Base-by-base conservation (phyloP, 2,797 vertebrate species). In the Xenopus petersii region DNA sequence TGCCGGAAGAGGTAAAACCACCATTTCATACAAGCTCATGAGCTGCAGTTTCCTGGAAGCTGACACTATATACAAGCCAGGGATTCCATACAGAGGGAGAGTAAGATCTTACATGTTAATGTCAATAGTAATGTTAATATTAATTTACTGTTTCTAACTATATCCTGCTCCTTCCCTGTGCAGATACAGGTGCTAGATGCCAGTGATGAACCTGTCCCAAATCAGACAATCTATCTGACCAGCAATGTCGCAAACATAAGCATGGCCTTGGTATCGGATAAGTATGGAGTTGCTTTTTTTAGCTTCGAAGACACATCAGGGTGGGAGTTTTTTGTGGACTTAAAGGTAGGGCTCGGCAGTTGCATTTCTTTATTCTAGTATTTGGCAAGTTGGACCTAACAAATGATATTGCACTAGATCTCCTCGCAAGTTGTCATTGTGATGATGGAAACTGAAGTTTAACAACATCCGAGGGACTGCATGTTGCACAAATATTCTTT, bases 111-210 rank as follows among this genome's bases (percentile, higher is more conserved):
- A 49, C 10, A 2, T 2, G 12, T 10, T 49, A 49, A 10, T 10
- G 2, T 9, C 48, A 2, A 2, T 49, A 49, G 2, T 49, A 49
- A 49, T 49, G n/a, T n/a, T n/a, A n/a, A n/a, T n/a, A n/a, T n/a
- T n/a, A n/a, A n/a, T n/a, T n/a, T n/a, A n/a, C n/a, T n/a, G n/a
- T n/a, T n/a, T n/a, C n/a, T n/a, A n/a, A n/a, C n/a, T n/a, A n/a
- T 49, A 2, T 49, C 10, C 2, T 49, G 48, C 10, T 10, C 9
- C 48, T 13, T 10, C 48, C 48, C 48, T 49, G 48, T 46, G 8
- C 68, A 84, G 83, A 65, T 84, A 56, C 30, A 59, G 71, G 73
- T 82, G 75, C 69, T 36, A 3, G 64, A 74, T n/a, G 51, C 71
- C 0, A 2, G 26, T 0, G 61, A 72, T 0, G 0, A 64, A 0